phyloP scores from a whole-genome alignment of 1,140 invertebrate species.

The Rhyzopertha dominica region DNA sequence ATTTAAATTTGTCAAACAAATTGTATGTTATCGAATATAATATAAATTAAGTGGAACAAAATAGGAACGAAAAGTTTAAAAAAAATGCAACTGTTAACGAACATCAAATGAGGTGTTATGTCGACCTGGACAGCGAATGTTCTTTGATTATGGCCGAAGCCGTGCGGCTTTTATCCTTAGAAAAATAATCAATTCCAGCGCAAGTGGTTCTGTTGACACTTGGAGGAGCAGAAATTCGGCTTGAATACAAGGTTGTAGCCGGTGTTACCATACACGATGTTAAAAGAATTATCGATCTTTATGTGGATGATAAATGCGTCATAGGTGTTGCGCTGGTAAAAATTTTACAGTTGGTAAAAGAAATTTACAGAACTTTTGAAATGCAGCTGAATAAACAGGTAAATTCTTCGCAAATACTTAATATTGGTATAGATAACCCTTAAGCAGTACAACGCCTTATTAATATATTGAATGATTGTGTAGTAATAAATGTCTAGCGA shows the following conservation, averaged over 20 bases:
- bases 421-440: too few species aligned
- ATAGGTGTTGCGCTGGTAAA: slow-evolving; percentile 11
- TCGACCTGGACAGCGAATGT: slow-evolving; percentile 18
- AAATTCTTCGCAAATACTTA: too few species aligned
- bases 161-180: not conserved
- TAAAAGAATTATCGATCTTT: slow-evolving; percentile 2
- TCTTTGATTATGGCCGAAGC: not conserved
- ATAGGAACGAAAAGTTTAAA: slow-evolving; percentile 9
- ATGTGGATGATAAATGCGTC: slow-evolving; percentile 6
- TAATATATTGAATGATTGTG: too few species aligned
- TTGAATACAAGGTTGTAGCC: not conserved
- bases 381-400: too few species aligned
- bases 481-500: too few species aligned
- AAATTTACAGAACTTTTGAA: too few species aligned
- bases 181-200: not conserved
- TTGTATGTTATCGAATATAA: too few species aligned
- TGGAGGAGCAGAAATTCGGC: not conserved
- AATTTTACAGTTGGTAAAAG: slow-evolving; percentile 23
- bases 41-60: too few species aligned
- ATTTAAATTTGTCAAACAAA: too few species aligned
- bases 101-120: slow-evolving; percentile 2
- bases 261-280: slow-evolving; percentile 3
- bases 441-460: too few species aligned
- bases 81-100: not conserved
- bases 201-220: not conserved